Evolutionary conservation across 2,888 invertebrate genomes (phyloP).

Genomic region (Nephrotoma flavescens): DNA sequence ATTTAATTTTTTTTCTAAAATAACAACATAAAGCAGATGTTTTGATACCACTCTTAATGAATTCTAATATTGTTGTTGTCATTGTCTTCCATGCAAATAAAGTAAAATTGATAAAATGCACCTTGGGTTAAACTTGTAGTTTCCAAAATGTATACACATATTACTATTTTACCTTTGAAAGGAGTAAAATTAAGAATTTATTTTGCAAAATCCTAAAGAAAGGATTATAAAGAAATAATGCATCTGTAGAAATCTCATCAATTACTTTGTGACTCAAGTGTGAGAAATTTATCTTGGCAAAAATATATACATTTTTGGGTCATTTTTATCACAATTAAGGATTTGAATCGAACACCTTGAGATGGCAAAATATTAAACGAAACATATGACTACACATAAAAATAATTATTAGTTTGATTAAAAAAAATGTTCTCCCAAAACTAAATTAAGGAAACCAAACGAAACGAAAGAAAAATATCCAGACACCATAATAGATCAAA

Average conservation of each 20-base stretch:
- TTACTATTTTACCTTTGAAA: neutral
- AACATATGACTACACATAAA: neutral
- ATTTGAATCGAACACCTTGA: neutral
- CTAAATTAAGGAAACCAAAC: neutral
- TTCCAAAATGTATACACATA: neutral
- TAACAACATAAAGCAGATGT: neutral
- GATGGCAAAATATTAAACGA: neutral
- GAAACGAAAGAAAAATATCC: neutral
- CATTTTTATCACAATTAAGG: neutral
- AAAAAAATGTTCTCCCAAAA: neutral
- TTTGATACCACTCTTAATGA: neutral
- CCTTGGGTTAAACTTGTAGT: neutral
- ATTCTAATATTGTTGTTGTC: neutral
- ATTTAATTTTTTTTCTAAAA: neutral
- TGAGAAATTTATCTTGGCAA: neutral
- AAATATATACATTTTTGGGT: neutral
- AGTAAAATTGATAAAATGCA: neutral
- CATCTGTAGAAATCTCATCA: slow-evolving; percentile 2
- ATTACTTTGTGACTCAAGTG: neutral
- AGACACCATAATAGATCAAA: neutral
- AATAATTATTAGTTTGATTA: neutral
- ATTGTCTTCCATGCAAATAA: neutral
- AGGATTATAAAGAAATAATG: neutral
- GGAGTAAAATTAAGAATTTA: neutral
- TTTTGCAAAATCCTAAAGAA: neutral